These are phyloP conservation scores for Parthenolecanium corni DNA, from an alignment of 2,888 invertebrate genomes.

Conservation along the genomic window DNA sequence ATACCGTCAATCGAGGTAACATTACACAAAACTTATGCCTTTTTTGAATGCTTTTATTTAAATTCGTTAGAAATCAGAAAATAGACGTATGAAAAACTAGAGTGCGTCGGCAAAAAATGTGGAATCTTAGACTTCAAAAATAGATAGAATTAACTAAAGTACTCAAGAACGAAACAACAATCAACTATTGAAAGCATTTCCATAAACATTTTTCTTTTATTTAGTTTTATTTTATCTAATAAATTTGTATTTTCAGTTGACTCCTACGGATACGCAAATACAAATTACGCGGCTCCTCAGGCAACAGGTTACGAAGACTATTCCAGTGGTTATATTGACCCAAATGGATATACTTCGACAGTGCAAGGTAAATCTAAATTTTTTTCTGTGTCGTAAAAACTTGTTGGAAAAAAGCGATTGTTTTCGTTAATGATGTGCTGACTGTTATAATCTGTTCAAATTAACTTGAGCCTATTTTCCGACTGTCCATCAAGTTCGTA, in stretches of 20 bases:
- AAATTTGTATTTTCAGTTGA: not conserved
- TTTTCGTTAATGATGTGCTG: not conserved
- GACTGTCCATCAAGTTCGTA: no score
- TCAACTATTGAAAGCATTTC: not conserved
- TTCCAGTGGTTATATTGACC: not conserved
- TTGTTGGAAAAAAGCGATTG: not conserved
- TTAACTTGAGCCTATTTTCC: no score
- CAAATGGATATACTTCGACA: constrained; percentile 1
- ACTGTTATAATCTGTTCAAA: not conserved
- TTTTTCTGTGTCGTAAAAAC: not conserved
- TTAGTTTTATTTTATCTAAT: not conserved
- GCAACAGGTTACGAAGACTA: constrained; percentile 4
- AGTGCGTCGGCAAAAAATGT: no score
- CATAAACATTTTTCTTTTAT: not conserved
- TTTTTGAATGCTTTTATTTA: no score
- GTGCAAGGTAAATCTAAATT: constrained; percentile 6
- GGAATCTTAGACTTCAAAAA: no score
- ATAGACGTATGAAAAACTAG: no score
- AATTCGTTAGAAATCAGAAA: no score
- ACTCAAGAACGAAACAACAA: not conserved
- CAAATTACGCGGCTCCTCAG: not conserved
- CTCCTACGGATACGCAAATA: not conserved
- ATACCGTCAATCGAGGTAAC: no score
- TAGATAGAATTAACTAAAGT: no score
- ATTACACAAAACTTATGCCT: no score